A percentile compares a stretch with the other conserved stretches of the same genome.
Conservation (phyloP, 2,113 vertebrate genomes). For the Cygnus atratus region DNA sequence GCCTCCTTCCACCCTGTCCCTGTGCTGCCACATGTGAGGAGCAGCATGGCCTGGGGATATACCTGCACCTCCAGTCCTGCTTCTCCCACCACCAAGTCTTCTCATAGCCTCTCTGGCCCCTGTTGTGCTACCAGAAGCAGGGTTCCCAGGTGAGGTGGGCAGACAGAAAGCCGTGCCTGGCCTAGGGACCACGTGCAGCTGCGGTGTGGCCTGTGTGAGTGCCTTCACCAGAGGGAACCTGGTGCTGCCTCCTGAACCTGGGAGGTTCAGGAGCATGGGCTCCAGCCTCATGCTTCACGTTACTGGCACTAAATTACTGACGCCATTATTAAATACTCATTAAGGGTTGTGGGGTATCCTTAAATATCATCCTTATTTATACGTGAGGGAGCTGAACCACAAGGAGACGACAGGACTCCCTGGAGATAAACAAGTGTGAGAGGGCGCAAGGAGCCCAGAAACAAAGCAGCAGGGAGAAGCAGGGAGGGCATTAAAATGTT, state of each 20-base stretch:
- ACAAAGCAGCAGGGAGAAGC: background rate
- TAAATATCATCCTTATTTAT: background rate
- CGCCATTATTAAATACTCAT: too few species aligned
- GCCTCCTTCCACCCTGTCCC: background rate
- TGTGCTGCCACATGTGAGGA: too few species aligned
- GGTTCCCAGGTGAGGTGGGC: too few species aligned
- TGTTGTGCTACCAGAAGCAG: too few species aligned
- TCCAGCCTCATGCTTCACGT: background rate
- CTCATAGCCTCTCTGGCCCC: background rate
- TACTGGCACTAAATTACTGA: background rate
- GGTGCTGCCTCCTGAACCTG: too few species aligned
- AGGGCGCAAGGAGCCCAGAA: background rate
- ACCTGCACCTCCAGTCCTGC: background rate
- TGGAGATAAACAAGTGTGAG: background rate
- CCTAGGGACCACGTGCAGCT: too few species aligned
- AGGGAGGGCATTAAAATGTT: background rate
- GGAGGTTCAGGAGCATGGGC: too few species aligned
- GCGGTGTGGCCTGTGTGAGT: too few species aligned
- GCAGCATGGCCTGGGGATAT: fast-evolving
- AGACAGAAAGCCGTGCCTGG: too few species aligned
- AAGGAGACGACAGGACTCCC: background rate
- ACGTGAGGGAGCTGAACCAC: background rate
- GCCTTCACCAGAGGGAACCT: too few species aligned
- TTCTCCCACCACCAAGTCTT: fast-evolving
- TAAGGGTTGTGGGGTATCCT: background rate